A percentile compares a stretch with the other conserved stretches of the same genome.
phyloP scores from a whole-genome alignment of 2,888 invertebrate genomes.

The Cerceris rybyensis region DNA sequence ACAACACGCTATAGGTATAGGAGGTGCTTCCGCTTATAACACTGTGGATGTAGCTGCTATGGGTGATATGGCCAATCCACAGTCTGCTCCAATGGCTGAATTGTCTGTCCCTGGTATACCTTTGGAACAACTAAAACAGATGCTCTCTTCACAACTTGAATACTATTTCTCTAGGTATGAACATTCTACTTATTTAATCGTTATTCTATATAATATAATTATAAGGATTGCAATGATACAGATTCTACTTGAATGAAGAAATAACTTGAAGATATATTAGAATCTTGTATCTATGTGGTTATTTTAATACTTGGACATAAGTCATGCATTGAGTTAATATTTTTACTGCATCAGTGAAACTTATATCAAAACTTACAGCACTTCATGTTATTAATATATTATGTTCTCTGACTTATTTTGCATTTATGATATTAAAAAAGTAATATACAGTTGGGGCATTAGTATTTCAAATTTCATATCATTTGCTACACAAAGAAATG shows the following conservation, averaged over 20 bases:
- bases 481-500: no score
- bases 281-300: background rate
- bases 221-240: background rate
- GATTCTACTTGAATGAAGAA: background rate
- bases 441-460: no score
- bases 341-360: no score
- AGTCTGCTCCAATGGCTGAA: conserved; percentile 82
- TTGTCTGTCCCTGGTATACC: conserved; percentile 83
- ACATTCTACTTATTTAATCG: background rate
- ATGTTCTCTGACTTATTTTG: no score
- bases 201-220: background rate
- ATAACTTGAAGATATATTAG: background rate
- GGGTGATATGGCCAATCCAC: conserved; percentile 82
- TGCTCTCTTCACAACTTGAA: conserved; percentile 92
- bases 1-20: conserved; percentile 79
- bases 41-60: conserved; percentile 77
- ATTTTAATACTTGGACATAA: background rate
- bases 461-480: no score
- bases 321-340: no score
- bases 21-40: conserved; percentile 79
- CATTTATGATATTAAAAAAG: no score
- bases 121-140: conserved; percentile 89
- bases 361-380: no score
- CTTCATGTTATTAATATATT: no score
- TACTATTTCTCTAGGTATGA: conserved; percentile 93